Evolutionary conservation across 2,113 vertebrate genomes (phyloP), one percentile per base, ranked within the genome.

Genomic region (Microcebus murinus): DNA sequence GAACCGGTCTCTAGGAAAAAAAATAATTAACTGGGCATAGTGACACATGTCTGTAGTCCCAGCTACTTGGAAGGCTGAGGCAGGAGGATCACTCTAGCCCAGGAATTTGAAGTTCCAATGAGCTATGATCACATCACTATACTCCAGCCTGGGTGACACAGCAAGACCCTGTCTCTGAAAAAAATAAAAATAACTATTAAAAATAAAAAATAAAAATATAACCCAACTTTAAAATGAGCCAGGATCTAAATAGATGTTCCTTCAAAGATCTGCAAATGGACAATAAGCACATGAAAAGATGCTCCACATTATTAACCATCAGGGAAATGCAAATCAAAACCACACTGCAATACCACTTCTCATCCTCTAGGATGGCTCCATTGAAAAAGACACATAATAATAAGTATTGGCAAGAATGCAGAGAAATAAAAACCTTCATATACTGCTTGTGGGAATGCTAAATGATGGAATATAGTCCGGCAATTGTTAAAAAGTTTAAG

Each of bases 401-500:
- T 7, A 85, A 52, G 31, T 88, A 25, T 27, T 36, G 17, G 17
- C 34, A 70, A 88, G 48, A 42, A 84, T 50, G 23, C 1, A 39
- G 15, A 50, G 31, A 86, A 23, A 57, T 0, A 14, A n/a, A 36
- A 94, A 74, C 20, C 11, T 25, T 89, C 50, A n/a, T 1, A 2
- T 10, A 45, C 20, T 67, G 15, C 55, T 14, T 4, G 1, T 50
- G 8, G 71, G 9, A 57, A 94, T 67, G 63, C 25, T 91, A 87
- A 91, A 59, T 27, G n/a, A n/a, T 42, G 31, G n/a, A 48, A 29
- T 31, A 63, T 10, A 45, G 10, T 23, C 6, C 67, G 39, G 52
- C 57, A 85, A 63, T 80, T 73, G 42, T 63, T 97, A 36, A 71
- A 57, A 73, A 96, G 15, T 52, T 82, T 91, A n/a, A 61, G 71